Base-by-base conservation (phyloP, 2,113 vertebrate genomes). In the Datnioides undecimradiatus region DNA sequence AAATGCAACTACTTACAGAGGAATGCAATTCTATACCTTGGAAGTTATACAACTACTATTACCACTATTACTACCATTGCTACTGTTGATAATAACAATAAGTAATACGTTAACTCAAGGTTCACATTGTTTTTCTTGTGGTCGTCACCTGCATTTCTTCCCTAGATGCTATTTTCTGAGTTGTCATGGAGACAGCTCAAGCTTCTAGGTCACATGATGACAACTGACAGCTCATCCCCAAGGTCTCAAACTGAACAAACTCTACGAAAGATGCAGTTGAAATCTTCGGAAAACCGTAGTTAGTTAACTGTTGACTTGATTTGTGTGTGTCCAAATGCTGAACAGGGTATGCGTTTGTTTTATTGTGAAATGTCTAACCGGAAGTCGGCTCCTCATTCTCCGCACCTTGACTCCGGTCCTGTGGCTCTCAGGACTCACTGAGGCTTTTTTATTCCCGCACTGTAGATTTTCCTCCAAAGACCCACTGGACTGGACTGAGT, bases 381-480 rank as follows among this genome's bases (percentile, higher is more conserved):
- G 88, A 91, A 83, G 60, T 38, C 0, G 0, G 0, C 1, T 0
- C 0, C 6, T 8, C 0, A 1, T 11, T 3, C 0, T 4, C 0
- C n/a, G 1, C 0, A 23, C 2, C 62, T 74, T 83, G 6, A 48
- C 25, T 68, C 2, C 6, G 6, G 27, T 51, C 38, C 38, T 23
- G 45, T 6, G 1, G 9, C 2, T 59, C 51, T 6, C 45, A 11
- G 52, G 11, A 72, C 54, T 62, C 58, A 12, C 63, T 62, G 59
- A 40, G 19, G 58, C 64, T 68, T 76, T 64, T 90, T 87, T 79
- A 85, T 82, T 84, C 80, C 71, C 79, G 34, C 66, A 67, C 85
- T 79, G 87, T 73, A 45, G 60, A 64, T 88, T 89, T 88, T 85
- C 74, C 85, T 52, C 63, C 46, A 2, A 65, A 74, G 73, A 83